Conservation (phyloP, 2,113 vertebrate species). For the Urocitellus parryii region DNA sequence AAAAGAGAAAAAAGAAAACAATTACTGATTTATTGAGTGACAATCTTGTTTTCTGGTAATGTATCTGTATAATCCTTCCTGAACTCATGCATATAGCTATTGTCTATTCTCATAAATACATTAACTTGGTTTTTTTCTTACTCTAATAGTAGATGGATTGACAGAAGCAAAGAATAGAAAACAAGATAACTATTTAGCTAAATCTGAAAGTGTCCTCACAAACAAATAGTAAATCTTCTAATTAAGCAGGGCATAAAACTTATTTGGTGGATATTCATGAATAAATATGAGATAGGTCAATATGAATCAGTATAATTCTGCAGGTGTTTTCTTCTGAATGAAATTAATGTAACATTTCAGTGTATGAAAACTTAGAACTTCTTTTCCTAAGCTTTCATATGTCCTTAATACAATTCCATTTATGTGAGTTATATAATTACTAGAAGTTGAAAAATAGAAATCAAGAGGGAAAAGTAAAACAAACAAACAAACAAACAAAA, state of each 20-base stretch:
- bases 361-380: background rate
- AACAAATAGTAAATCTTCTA: background rate
- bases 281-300: background rate
- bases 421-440: background rate
- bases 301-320: background rate
- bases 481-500: too few relatives aligned
- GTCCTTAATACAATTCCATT: background rate
- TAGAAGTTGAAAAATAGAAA: background rate
- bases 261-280: background rate
- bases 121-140: background rate
- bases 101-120: background rate
- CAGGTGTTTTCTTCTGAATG: constrained; percentile 5
- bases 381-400: background rate
- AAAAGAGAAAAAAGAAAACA: background rate
- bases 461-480: background rate
- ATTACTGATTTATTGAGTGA: background rate
- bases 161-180: background rate
- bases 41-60: constrained; percentile 17
- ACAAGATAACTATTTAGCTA: background rate
- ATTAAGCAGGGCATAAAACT: background rate
- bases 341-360: background rate
- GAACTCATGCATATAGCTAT: background rate
- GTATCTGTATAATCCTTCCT: background rate
- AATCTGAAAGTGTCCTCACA: background rate
- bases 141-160: background rate